These are phyloP conservation scores for Tachuris rubrigastra DNA, from an alignment of 2,113 vertebrate genomes.

Conservation along the genomic window DNA sequence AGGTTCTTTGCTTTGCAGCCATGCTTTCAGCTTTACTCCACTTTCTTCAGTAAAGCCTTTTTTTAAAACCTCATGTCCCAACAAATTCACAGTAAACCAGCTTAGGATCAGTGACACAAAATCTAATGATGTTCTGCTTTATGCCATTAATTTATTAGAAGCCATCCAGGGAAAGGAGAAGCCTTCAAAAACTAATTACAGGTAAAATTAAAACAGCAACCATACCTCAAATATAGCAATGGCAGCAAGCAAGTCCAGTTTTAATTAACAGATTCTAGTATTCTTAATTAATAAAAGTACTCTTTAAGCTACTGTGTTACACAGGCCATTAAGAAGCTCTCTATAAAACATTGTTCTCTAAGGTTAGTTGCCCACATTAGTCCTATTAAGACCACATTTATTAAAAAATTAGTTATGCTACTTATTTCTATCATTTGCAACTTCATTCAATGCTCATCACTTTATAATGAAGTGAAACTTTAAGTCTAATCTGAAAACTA, in stretches of 20 bases:
- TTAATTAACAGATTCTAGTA: conserved; percentile 12
- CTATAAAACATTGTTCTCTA: conserved; percentile 48
- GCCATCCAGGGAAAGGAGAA: not conserved
- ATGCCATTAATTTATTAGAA: conserved; percentile 11
- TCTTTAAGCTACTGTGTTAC: conserved; percentile 14
- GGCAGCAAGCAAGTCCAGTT: conserved; percentile 41
- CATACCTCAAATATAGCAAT: not conserved
- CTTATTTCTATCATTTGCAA: not conserved
- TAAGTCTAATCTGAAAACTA: not conserved
- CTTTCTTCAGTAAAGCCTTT: conserved; percentile 37
- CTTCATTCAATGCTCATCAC: not conserved
- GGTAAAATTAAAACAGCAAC: conserved; percentile 37
- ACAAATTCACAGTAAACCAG: not conserved
- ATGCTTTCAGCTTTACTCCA: conserved; percentile 61
- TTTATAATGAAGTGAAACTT: conserved; percentile 7
- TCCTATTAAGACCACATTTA: not conserved
- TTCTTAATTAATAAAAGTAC: conserved; percentile 18
- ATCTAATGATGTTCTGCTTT: conserved; percentile 1
- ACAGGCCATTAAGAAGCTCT: conserved; percentile 35
- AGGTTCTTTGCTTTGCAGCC: conserved; percentile 58
- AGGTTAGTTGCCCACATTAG: conserved; percentile 61
- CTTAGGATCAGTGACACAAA: conserved; percentile 41
- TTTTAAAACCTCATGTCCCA: not conserved
- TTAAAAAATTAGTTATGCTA: not conserved
- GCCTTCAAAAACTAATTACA: conserved; percentile 29